A percentile compares a stretch with the other conserved stretches of the same genome.
phyloP scores from a whole-genome alignment of 2,888 invertebrate genomes.

The Tachina fera region DNA sequence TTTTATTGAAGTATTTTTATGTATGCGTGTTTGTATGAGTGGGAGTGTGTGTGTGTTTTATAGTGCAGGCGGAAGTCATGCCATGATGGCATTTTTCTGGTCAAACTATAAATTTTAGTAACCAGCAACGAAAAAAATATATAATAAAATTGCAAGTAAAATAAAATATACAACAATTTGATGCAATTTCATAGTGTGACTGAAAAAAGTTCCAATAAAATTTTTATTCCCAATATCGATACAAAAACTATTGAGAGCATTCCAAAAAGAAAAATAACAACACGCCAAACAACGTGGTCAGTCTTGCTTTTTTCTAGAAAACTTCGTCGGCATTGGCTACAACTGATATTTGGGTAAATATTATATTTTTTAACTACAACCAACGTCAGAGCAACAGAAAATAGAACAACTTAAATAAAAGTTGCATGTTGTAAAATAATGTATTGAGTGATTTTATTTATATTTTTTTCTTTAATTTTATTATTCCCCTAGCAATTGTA shows the following conservation, averaged over 20 bases:
- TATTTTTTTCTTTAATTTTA: conserved; percentile 38
- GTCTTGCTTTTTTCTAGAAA: conserved; percentile 29
- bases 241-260: neutral
- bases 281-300: neutral
- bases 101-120: conserved; percentile 41
- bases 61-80: conserved; percentile 45
- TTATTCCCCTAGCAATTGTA: conserved; percentile 11
- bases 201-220: conserved; percentile 45
- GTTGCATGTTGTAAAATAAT: conserved; percentile 43
- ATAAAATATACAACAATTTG: conserved; percentile 32
- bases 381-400: neutral
- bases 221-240: conserved; percentile 3
- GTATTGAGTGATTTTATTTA: conserved; percentile 15
- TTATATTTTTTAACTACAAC: neutral
- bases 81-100: conserved; percentile 47
- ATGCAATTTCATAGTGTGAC: conserved; percentile 41
- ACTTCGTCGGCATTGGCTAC: conserved; percentile 32
- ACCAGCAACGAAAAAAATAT: neutral
- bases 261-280: neutral
- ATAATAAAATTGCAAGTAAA: neutral
- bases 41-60: neutral
- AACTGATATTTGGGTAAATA: neutral
- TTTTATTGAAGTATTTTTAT: neutral
- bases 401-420: conserved; percentile 1
- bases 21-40: neutral